Evolutionary conservation across 2,113 vertebrate genomes (phyloP), one percentile per base, ranked within the genome.

Genomic region (Sturnus vulgaris): DNA sequence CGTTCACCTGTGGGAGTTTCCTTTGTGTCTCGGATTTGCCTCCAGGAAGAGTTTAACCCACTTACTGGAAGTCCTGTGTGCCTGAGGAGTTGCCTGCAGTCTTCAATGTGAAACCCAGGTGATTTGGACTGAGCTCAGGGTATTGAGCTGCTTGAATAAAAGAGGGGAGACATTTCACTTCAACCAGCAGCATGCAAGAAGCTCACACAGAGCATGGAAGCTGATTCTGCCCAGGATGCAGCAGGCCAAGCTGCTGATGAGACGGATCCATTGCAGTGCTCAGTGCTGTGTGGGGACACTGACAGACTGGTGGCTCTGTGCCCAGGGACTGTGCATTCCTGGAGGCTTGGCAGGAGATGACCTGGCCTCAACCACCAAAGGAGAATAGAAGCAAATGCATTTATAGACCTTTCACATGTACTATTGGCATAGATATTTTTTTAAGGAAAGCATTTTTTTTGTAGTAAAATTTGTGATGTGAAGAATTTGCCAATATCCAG

Each of bases 211-310:
- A 55, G 24, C 23, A 21, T 0, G 39, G 35, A 55, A 52, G 49
- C 46, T 39, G 49, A 39, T 8, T 50, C 50, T 60, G 46, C 52
- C 50, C 52, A 11, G 71, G 33, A 27, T 80, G 39, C 72, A 70
- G 79, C 59, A 55, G 55, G 52, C 81, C 0, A 0, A 40, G 14
- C 20, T 28, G 70, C 57, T 75, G 73, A 18, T 75, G 88, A 63
- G 69, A 28, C 31, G 77, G 31, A 47, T 22, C 47, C 31, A 20
- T 39, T 7, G 10, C 71, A 33, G 55, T 0, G 3, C 47, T 69
- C 0, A 0, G 4, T 2, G 15, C 49, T 46, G 44, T 1, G 2
- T 21, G 49, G 30, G 33, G 50, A 40, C 1, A 10, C 31, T 0
- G 0, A 12, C 0, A 9, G 69, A 44, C 57, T 53, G 83, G 60